These are phyloP conservation scores for Callorhinus ursinus DNA, from an alignment of 2,113 vertebrate genomes.

Conservation along the genomic window DNA sequence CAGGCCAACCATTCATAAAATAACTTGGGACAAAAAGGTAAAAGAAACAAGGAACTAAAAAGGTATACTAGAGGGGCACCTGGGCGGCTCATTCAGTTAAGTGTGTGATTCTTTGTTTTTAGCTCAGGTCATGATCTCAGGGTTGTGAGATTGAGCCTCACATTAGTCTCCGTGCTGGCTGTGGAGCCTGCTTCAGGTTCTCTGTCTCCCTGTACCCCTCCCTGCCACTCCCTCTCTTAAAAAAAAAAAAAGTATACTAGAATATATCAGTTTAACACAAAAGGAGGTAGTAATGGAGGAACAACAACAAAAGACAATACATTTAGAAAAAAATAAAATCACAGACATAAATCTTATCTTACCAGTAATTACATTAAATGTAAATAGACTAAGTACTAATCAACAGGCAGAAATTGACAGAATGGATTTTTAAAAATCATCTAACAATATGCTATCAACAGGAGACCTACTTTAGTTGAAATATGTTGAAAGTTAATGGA, in stretches of 20 bases:
- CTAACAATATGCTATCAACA: background rate
- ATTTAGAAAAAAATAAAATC: background rate
- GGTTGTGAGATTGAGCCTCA: background rate
- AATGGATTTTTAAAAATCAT: background rate
- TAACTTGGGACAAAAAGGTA: background rate
- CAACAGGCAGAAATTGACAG: background rate
- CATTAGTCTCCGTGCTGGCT: background rate
- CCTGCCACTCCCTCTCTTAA: background rate
- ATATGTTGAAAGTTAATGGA: background rate
- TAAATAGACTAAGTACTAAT: background rate
- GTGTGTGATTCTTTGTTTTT: background rate
- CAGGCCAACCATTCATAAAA: background rate
- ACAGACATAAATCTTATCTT: background rate
- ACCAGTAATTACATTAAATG: background rate
- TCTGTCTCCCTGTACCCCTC: background rate
- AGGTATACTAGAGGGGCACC: background rate
- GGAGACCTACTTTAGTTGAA: background rate
- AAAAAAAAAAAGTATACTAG: background rate
- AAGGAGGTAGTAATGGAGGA: background rate
- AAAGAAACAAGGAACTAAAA: background rate
- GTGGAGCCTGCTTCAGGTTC: background rate
- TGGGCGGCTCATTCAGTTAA: background rate
- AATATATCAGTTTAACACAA: background rate
- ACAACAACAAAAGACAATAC: background rate
- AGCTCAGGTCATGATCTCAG: background rate